Conservation (phyloP, 2,888 invertebrate species). For the Balanococcus diminutus region DNA sequence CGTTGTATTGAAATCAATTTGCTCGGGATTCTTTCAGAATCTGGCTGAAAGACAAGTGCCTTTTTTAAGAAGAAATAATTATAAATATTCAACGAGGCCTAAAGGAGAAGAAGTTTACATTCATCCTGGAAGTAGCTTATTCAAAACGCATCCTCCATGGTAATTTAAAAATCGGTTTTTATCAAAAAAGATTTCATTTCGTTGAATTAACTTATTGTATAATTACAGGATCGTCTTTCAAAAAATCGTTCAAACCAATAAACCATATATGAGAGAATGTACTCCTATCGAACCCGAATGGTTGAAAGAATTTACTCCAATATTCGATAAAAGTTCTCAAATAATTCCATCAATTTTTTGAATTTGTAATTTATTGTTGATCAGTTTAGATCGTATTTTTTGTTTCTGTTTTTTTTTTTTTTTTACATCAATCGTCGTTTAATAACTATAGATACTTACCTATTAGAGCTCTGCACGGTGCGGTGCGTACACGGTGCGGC, state of each 20-base stretch:
- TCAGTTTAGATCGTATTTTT: background rate
- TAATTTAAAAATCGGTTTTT: constrained; percentile 19
- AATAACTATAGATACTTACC: no score
- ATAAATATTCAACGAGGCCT: background rate
- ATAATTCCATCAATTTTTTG: background rate
- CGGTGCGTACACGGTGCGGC: no score
- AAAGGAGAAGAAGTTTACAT: constrained; percentile 15
- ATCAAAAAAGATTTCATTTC: background rate
- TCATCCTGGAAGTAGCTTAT: constrained; percentile 45
- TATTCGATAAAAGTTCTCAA: background rate
- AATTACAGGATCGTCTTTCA: constrained; percentile 39
- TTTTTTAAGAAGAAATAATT: background rate
- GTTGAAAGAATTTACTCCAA: constrained; percentile 44
- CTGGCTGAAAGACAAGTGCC: background rate
- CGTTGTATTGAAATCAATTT: constrained; percentile 39
- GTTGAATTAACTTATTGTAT: background rate
- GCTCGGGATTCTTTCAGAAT: constrained; percentile 49
- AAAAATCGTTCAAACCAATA: background rate
- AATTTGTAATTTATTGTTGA: background rate
- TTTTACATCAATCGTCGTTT: no score
- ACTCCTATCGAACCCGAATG: constrained; percentile 13
- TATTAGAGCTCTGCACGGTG: no score
- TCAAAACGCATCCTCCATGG: background rate
- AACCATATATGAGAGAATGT: constrained; percentile 28
- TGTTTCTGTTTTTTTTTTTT: background rate